phyloP scores from a whole-genome alignment of 2,888 invertebrate species.

The Lysandra bellargus region DNA sequence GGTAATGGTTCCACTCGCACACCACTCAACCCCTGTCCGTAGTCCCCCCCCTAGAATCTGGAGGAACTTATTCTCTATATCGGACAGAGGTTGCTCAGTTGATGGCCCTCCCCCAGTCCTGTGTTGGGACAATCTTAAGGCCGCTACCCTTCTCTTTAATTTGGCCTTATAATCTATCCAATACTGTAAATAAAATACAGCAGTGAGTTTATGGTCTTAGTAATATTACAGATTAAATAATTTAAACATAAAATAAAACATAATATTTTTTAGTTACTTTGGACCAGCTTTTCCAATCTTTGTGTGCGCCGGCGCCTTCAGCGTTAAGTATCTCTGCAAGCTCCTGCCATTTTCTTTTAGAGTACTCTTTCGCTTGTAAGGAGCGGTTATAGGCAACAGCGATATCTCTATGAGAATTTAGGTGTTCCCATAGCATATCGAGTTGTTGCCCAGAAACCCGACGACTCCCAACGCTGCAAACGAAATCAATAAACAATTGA shows the following conservation, averaged over 20 bases:
- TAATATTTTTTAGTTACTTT: too few relatives aligned
- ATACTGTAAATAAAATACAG: neutral
- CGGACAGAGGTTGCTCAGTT: neutral
- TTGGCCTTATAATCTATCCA: conserved; percentile 1
- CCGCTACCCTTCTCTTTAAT: neutral
- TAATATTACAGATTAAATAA: neutral
- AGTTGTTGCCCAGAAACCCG: neutral
- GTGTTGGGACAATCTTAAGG: neutral
- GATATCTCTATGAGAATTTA: neutral
- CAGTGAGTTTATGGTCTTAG: too few relatives aligned
- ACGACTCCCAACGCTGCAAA: neutral
- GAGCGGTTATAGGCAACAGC: neutral
- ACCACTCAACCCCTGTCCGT: neutral
- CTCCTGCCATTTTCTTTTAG: neutral
- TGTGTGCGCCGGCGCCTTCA: neutral
- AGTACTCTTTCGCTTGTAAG: neutral
- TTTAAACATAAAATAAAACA: too few relatives aligned
- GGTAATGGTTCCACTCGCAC: neutral
- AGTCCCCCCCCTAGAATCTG: neutral
- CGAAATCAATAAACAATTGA: neutral
- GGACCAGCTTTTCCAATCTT: too few relatives aligned
- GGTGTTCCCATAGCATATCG: neutral
- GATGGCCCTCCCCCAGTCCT: neutral
- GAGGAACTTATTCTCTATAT: neutral
- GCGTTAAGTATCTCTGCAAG: neutral